Evolutionary conservation across 2,113 vertebrate genomes (phyloP), one percentile per base, ranked within the genome.

Genomic region (Apistogramma diplotaenia): DNA sequence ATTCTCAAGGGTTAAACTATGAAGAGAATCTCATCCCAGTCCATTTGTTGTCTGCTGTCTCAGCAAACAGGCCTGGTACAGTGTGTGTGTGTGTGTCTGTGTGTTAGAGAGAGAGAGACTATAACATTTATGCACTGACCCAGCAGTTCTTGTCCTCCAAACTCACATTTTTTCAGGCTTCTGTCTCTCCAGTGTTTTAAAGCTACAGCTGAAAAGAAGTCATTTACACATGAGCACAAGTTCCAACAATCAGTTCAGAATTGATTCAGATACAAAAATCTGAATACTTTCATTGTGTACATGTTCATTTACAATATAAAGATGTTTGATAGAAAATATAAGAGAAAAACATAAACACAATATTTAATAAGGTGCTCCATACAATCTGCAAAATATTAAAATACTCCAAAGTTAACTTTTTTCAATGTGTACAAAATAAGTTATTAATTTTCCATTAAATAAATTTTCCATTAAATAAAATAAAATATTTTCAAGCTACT

Each of bases 21-120:
- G 89, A 79, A 86, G 59, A 76, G 19, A 85, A 85, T 7, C 82
- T 89, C 84, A 88, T 82, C 72, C 12, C 81, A 61, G 61, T 75
- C 54, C n/a, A 79, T 76, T 84, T 84, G 83, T 82, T 73, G 78
- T 71, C 79, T 75, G 67, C 78, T 84, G 67, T 84, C 72, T 82
- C 60, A 76, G 77, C 73, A 81, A 81, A 89, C 54, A 84, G 74
- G 31, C 51, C 9, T 51, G 43, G 8, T 75, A 73, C 35, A 8
- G 4, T 29, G 19, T 59, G 54, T 31, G 21, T 71, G 27, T 60
- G 29, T 16, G 56, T 9, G 55, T 8, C 13, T 8, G 60, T 16
- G 60, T 2, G 54, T 8, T 23, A 4, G 25, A 0, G 31, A 0
- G 58, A 1, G 57, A 12, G n/a, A 16, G n/a, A 1, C 21, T 0